Conservation (phyloP, 2,113 vertebrate genomes). For the Rhinolophus sinicus region DNA sequence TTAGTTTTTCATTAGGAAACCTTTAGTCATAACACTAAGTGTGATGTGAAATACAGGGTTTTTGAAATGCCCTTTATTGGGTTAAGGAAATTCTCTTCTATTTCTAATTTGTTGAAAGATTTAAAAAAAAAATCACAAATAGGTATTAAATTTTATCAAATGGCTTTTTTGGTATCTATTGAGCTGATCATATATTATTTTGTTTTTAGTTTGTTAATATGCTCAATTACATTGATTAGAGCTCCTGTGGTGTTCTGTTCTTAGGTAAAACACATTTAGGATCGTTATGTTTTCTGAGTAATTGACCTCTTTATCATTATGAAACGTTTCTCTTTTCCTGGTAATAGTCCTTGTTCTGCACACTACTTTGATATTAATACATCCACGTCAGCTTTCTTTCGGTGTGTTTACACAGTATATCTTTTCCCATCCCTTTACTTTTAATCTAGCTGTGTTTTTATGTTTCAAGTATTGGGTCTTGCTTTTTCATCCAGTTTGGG, state of each 20-base stretch:
- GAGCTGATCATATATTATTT: neutral
- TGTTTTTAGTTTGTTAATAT: neutral
- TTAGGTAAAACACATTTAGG: neutral
- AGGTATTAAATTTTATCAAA: neutral
- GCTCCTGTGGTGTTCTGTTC: neutral
- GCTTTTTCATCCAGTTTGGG: neutral
- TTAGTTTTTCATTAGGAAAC: neutral
- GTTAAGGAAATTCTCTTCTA: neutral
- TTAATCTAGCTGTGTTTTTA: neutral
- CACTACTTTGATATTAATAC: neutral
- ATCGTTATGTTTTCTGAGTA: neutral
- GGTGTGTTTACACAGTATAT: neutral
- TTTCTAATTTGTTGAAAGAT: constrained; percentile 3
- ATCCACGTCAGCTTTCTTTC: neutral
- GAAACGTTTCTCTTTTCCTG: neutral
- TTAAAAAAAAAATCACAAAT: neutral
- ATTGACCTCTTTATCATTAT: neutral
- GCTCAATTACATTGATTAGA: neutral
- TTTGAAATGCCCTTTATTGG: neutral
- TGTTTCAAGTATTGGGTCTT: neutral
- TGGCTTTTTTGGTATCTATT: neutral
- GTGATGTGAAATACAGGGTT: neutral
- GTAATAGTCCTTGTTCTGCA: neutral
- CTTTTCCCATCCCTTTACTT: neutral
- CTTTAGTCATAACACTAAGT: neutral